Evolutionary conservation across 23 tunicate species (phyloP).

Genomic region (Corella eumyota): DNA sequence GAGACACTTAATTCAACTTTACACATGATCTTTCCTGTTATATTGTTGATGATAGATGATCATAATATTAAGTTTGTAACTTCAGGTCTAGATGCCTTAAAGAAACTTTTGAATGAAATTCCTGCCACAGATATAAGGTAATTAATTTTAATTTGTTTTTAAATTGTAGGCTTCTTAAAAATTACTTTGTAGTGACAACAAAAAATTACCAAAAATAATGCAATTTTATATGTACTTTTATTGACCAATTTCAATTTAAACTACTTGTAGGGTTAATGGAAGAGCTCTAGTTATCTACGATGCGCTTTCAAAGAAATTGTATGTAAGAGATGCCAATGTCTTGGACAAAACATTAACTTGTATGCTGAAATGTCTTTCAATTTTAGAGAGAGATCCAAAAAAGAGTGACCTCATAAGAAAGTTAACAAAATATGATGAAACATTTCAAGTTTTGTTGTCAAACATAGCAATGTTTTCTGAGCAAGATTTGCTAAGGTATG

Average conservation of each 20-base stretch:
- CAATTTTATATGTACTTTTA: too few species aligned
- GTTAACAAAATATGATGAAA: conserved; percentile 39
- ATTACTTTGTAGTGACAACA: too few species aligned
- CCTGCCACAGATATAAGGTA: conserved; percentile 33
- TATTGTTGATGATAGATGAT: conserved; percentile 25
- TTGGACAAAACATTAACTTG: conserved; percentile 28
- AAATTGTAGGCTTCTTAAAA: neutral
- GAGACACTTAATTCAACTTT: conserved; percentile 2
- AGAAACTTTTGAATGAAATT: neutral
- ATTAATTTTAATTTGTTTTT: neutral
- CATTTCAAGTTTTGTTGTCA: conserved; percentile 29
- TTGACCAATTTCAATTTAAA: too few species aligned
- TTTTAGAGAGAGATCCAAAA: conserved; percentile 45
- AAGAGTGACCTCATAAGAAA: conserved; percentile 16
- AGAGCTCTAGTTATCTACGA: conserved; percentile 59
- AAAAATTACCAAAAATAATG: too few species aligned
- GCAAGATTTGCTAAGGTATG: conserved; percentile 12
- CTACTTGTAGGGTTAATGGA: too few species aligned
- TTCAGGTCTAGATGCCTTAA: conserved; percentile 6
- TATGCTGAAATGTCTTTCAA: conserved; percentile 18
- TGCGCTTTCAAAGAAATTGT: conserved; percentile 39
- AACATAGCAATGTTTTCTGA: conserved; percentile 24
- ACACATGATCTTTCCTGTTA: conserved; percentile 15
- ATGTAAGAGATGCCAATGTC: conserved; percentile 23
- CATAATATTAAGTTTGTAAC: conserved; percentile 3